Evolutionary conservation across 92 coral and sea anemone genomes (phyloP).

Genomic region (Zoanthus solanderi): DNA sequence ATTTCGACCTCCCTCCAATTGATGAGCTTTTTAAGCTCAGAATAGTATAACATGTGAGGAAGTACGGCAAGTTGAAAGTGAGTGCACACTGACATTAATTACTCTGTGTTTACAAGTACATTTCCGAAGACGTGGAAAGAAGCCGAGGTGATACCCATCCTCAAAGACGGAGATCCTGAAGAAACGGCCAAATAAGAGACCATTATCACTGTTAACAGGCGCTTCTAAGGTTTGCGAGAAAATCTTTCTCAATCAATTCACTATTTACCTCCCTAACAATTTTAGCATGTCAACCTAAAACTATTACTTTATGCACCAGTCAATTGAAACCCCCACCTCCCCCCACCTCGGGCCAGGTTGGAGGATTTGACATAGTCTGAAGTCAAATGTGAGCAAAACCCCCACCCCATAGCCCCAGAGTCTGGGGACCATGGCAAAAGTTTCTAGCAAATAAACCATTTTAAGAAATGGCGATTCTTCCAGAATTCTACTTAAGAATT

Average conservation of each 20-base stretch:
- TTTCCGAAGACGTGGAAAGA: neutral
- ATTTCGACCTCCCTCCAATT: neutral
- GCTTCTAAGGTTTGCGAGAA: constrained; percentile 24
- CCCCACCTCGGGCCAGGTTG: too few relatives aligned
- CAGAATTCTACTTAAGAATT: too few relatives aligned
- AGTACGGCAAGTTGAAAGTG: constrained; percentile 40
- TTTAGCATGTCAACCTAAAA: too few relatives aligned
- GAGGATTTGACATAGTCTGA: too few relatives aligned
- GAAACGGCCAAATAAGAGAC: constrained; percentile 26
- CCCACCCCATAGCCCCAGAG: too few relatives aligned
- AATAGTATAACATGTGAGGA: constrained; percentile 10
- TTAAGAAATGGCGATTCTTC: too few relatives aligned
- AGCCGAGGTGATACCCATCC: neutral
- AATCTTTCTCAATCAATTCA: constrained; percentile 19
- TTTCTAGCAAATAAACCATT: too few relatives aligned
- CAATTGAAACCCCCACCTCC: too few relatives aligned
- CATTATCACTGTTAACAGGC: constrained; percentile 26
- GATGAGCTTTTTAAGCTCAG: constrained; percentile 2
- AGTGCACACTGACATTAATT: constrained; percentile 28
- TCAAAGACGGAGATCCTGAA: constrained; percentile 35
- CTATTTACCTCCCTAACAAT: neutral
- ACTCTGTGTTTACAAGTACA: constrained; percentile 23
- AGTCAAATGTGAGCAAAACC: too few relatives aligned
- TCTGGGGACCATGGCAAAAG: too few relatives aligned
- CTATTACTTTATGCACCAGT: too few relatives aligned